Percentiles rank a stretch among this genome's conserved stretches.
These are phyloP conservation scores for Choloepus hoffmanni DNA, from an alignment of 2,113 vertebrate genomes.

Conservation along the genomic window DNA sequence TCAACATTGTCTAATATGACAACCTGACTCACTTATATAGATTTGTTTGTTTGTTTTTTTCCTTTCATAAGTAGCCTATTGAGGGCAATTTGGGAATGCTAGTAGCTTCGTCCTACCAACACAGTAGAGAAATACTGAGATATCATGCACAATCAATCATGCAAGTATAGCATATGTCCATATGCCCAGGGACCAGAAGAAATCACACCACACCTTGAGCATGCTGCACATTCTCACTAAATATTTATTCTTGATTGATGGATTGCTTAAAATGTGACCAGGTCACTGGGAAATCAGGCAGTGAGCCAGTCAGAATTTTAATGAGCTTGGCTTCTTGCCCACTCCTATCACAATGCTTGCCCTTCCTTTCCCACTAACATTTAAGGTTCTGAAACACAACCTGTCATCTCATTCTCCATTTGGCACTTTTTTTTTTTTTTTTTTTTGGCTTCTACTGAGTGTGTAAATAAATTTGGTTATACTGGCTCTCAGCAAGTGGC, in stretches of 20 bases:
- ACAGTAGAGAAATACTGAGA: constrained; percentile 53
- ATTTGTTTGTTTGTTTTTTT: background rate
- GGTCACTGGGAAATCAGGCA: constrained; percentile 70
- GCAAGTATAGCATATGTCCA: constrained; percentile 72
- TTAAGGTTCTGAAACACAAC: constrained; percentile 57
- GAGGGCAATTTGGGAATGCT: constrained; percentile 55
- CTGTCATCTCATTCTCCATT: constrained; percentile 44
- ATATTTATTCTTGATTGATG: constrained; percentile 79
- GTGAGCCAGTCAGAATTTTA: constrained; percentile 61
- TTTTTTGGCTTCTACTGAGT: background rate
- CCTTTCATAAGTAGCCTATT: constrained; percentile 39
- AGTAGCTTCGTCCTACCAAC: constrained; percentile 44
- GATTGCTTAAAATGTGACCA: constrained; percentile 77
- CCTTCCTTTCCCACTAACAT: constrained; percentile 19
- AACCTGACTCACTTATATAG: constrained; percentile 29
- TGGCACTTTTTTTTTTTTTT: background rate
- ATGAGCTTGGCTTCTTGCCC: constrained; percentile 65
- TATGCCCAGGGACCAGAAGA: constrained; percentile 72
- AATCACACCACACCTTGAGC: constrained; percentile 70
- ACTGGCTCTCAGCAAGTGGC: constrained; percentile 1
- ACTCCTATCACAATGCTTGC: background rate
- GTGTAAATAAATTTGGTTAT: constrained; percentile 53
- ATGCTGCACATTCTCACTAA: constrained; percentile 63
- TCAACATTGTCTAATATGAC: constrained; percentile 1
- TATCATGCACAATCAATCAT: constrained; percentile 61